These are phyloP conservation scores for Siderastrea radians DNA, from an alignment of 92 coral and sea anemone species.

Conservation along the genomic window DNA sequence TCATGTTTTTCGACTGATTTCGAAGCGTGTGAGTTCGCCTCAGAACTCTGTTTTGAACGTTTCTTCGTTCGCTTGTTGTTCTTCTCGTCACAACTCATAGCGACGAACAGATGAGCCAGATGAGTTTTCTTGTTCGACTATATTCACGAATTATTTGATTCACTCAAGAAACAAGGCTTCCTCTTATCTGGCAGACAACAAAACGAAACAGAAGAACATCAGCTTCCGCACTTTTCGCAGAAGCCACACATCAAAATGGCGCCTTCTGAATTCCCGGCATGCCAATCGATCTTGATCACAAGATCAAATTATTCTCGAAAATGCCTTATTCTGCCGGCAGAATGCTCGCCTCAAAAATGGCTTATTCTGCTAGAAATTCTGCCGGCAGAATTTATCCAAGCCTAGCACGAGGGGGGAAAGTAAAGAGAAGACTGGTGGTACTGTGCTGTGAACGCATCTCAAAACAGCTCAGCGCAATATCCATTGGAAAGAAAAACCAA, in stretches of 20 bases:
- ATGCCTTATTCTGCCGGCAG: no score
- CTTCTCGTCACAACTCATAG: conserved; percentile 61
- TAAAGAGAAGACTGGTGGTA: no score
- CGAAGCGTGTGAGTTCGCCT: conserved; percentile 21
- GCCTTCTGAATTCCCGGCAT: conserved; percentile 50
- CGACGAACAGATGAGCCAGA: conserved; percentile 37
- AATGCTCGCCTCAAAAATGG: no score
- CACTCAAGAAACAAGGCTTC: conserved; percentile 33
- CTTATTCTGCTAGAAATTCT: no score
- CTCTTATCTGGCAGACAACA: conserved; percentile 19
- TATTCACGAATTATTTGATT: background rate
- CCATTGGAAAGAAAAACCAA: no score
- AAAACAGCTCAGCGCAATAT: no score
- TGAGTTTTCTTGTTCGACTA: background rate
- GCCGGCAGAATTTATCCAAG: no score
- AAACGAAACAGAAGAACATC: conserved; percentile 36
- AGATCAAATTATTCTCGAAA: background rate
- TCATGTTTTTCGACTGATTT: conserved; percentile 29
- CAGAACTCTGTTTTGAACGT: conserved; percentile 51
- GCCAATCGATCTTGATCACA: conserved; percentile 29
- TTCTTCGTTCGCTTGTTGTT: conserved; percentile 50
- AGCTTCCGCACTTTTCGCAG: conserved; percentile 21
- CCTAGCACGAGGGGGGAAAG: no score
- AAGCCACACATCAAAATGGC: conserved; percentile 61
- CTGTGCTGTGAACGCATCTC: no score